Evolutionary conservation across 2,888 invertebrate species (phyloP).

Genomic region (Cosmorhoe ocellata): DNA sequence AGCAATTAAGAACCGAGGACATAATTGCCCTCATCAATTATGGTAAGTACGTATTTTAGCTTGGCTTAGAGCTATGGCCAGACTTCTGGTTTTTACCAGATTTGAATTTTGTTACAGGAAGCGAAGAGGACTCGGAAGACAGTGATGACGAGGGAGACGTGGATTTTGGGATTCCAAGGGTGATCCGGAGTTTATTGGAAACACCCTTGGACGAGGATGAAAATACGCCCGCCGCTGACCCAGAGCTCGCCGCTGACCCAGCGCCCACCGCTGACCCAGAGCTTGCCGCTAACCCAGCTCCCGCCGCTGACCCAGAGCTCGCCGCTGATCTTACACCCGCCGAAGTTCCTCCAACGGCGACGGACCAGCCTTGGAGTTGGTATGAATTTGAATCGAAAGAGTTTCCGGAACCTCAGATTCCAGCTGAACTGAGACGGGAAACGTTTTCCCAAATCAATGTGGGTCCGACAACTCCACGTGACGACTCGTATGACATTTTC

Average conservation of each 20-base stretch:
- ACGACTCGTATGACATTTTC: constrained; percentile 35
- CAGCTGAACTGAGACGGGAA: constrained; percentile 27
- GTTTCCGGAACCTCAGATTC: constrained; percentile 22
- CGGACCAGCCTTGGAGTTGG: constrained; percentile 14
- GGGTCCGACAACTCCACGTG: constrained; percentile 29
- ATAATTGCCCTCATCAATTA: constrained; percentile 8
- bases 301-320: neutral
- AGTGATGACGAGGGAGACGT: constrained; percentile 3
- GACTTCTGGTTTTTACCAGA: constrained; percentile 9
- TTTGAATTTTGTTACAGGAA: constrained; percentile 16
- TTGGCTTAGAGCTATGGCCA: constrained; percentile 9
- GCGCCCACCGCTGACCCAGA: neutral
- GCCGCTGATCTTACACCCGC: constrained; percentile 6
- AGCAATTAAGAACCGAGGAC: neutral
- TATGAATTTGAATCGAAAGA: constrained; percentile 20
- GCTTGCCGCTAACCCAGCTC: constrained; percentile 4
- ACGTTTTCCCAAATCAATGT: constrained; percentile 25
- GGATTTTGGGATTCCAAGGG: constrained; percentile 8
- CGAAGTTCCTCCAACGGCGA: constrained; percentile 3
- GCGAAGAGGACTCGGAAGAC: constrained; percentile 11
- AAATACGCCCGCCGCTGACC: neutral
- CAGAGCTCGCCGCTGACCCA: neutral
- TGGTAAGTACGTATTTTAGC: constrained; percentile 8
- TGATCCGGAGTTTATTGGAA: constrained; percentile 2
- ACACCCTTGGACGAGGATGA: constrained; percentile 15